phyloP scores from a whole-genome alignment of 2,113 vertebrate species.

The Petaurus breviceps region DNA sequence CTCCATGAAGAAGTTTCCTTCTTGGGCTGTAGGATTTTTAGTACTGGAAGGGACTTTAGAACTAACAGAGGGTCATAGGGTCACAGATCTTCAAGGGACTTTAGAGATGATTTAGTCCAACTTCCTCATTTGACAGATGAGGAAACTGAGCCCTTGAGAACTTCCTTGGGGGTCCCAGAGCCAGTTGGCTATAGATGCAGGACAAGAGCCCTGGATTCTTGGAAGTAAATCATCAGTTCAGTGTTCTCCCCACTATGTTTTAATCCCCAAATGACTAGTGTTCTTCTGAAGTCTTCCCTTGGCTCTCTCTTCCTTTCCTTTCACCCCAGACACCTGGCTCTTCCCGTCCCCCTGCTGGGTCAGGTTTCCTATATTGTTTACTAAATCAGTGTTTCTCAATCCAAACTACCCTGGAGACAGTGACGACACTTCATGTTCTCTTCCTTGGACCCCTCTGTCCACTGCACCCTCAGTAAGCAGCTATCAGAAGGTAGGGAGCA shows the following conservation, averaged over 20 bases:
- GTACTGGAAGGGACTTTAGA: neutral
- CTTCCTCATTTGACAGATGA: neutral
- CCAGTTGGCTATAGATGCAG: neutral
- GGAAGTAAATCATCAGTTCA: neutral
- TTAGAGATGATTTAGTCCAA: neutral
- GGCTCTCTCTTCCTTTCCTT: neutral
- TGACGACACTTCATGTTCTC: neutral
- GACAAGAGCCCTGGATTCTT: neutral
- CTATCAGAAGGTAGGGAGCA: neutral
- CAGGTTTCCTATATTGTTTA: neutral
- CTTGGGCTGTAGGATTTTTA: neutral
- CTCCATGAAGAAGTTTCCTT: neutral
- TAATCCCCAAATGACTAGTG: neutral
- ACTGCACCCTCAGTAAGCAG: neutral
- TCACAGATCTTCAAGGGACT: neutral
- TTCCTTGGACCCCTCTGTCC: neutral
- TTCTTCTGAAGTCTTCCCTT: neutral
- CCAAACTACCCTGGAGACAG: neutral
- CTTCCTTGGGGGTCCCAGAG: neutral
- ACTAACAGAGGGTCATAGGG: neutral
- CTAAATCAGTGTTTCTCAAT: neutral
- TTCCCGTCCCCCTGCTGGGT: neutral
- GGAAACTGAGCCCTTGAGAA: neutral
- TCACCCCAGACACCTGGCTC: neutral
- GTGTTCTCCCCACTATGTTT: neutral